Base-by-base conservation (phyloP, 2,797 vertebrate genomes). In the Eospalax fontanierii region DNA sequence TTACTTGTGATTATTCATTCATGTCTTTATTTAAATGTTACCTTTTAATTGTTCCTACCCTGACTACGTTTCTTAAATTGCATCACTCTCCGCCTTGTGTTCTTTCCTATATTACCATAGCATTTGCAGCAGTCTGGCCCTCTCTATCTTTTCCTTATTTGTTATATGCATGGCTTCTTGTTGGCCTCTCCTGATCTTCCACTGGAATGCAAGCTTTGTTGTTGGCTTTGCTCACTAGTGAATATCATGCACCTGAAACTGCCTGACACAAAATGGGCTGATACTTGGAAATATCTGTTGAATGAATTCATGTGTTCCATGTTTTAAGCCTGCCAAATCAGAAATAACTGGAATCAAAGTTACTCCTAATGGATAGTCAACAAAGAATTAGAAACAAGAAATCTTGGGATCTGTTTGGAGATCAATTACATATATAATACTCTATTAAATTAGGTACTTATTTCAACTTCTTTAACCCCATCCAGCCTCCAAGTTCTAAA, bases 331-430 rank as follows among this genome's bases (percentile, higher is more conserved):
- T 80, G 30, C 38, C 73, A 85, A 57, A 63, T 84, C 81, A 54
- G 61, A 96, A 89, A 74, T 68, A 92, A 92, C 10, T 61, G 8
- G 66, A 92, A 95, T 40, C 40, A 92, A 87, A 87, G 68, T 90
- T 80, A 78, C 57, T 86, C 40, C 43, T 90, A 50, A 92, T 87
- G 22, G 33, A 80, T 86, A 90, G 40, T 92, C 43, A 80, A 54
- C 33, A 88, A 93, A 92, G n/a, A 90, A 84, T 91, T 92, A 80
- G 46, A 91, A 90, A 90, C 14, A 80, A 82, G 70, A 87, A 91
- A 76, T 9, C n/a, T 75, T 80, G 59, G 19, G 4, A 74, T 89
- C 28, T 35, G 9, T 78, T 73, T 95, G 71, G 19, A 90, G 61
- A 93, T 93, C 28, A 73, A 1, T 28, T n/a, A 54, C 22, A 54